Conservation (phyloP, 2,888 invertebrate genomes). For the Dysmachus trigonus region DNA sequence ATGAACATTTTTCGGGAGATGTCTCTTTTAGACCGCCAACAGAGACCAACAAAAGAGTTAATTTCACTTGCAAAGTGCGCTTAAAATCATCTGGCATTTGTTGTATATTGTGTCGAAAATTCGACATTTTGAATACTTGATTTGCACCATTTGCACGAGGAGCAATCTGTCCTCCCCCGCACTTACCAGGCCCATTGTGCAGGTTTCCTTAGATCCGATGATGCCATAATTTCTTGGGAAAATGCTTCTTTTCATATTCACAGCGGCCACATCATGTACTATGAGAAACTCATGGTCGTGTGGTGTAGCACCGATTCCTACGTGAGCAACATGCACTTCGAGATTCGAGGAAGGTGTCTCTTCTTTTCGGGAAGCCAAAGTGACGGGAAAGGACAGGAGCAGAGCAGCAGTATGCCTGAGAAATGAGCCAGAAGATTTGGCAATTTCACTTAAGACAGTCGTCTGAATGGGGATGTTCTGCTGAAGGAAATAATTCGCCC, state of each 20-base stretch:
- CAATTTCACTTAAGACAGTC: conserved; percentile 9
- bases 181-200: not conserved
- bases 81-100: not conserved
- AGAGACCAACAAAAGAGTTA: not conserved
- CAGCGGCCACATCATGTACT: not conserved
- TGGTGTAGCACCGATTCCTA: not conserved
- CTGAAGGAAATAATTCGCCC: not conserved
- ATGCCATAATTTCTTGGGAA: not conserved
- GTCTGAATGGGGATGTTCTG: not conserved
- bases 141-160: not conserved
- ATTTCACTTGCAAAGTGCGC: not conserved
- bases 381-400: not conserved
- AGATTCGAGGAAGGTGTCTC: not conserved
- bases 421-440: conserved; percentile 31
- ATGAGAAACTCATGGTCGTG: not conserved
- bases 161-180: not conserved
- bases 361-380: not conserved
- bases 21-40: not conserved
- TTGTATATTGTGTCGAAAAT: not conserved
- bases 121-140: conserved; percentile 30
- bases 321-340: not conserved
- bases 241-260: not conserved
- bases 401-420: not conserved
- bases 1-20: not conserved
- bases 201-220: not conserved